Evolutionary conservation across 2,113 vertebrate species (phyloP), one percentile per base, ranked within the genome.

Genomic region (Xiphias gladius): DNA sequence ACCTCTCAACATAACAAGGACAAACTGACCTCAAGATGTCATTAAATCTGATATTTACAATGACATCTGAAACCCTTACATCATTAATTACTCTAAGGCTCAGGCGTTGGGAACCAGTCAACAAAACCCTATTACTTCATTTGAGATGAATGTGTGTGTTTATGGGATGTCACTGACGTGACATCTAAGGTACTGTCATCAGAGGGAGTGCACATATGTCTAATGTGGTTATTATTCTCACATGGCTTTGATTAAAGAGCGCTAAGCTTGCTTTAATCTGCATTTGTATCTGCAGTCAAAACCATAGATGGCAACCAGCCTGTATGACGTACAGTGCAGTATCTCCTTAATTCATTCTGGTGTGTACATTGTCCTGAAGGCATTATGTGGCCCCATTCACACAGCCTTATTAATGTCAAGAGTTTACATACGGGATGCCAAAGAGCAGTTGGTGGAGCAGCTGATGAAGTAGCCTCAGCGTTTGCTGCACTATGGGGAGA

Each of bases 381-480:
- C 67, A 79, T 84, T 67, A 80, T 73, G 76, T 48, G 58, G 61
- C 41, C 55, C 76, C 74, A 46, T 89, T 86, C 80, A 74, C 84
- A 80, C 74, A 75, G 80, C 77, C 84, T 92, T 76, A 90, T 90
- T 89, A 90, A 89, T 91, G 88, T 81, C 88, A 69, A 72, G 84
- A 82, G 88, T 93, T 95, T 94, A 94, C 88, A 82, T 90, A 83
- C 50, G 32, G 76, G 82, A 94, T 93, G 89, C 92, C 92, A 85
- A 14, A 50, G 86, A 92, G 93, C 95, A 95, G 93, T 94, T 95
- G 95, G 91, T 20, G 77, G 62, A 89, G 92, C 95, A 95, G 95
- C 95, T 95, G 95, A 92, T 87, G 90, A 88, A 82, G 89, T 73
- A 76, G 86, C 79, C 71, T 76, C 76, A 39, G 76, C 10, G 82